phyloP scores from a whole-genome alignment of 2,113 vertebrate genomes.

The Oryzias curvinotus region DNA sequence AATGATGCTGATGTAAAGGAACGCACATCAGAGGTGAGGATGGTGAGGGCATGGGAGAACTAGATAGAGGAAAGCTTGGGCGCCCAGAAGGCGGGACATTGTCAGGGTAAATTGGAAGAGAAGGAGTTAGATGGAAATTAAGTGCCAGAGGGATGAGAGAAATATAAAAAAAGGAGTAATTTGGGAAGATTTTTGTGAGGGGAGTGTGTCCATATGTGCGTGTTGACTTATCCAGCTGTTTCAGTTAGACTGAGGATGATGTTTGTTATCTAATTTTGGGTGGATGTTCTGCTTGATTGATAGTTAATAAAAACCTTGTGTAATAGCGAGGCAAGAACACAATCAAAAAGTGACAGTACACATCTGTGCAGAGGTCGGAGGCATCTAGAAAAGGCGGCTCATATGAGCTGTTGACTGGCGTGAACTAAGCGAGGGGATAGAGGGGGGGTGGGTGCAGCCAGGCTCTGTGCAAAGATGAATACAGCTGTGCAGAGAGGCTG shows the following conservation, averaged over 20 bases:
- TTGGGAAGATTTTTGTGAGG: constrained; percentile 3
- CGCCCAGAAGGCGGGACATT: constrained; percentile 42
- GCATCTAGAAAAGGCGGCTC: not conserved
- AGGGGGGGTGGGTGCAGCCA: constrained; percentile 22
- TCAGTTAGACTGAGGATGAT: not conserved
- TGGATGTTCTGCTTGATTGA: no score
- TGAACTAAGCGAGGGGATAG: constrained; percentile 3
- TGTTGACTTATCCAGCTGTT: not conserved
- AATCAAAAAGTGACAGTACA: no score
- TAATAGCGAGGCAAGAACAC: no score
- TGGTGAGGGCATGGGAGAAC: constrained; percentile 15
- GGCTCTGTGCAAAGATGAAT: constrained; percentile 48
- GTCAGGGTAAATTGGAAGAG: constrained; percentile 32
- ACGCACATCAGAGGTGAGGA: constrained; percentile 21
- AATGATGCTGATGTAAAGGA: constrained; percentile 41
- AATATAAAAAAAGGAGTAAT: not conserved
- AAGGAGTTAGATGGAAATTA: constrained; percentile 33
- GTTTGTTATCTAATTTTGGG: not conserved
- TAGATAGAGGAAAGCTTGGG: constrained; percentile 16
- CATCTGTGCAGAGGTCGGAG: no score
- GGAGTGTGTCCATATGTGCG: not conserved
- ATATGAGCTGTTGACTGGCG: constrained; percentile 48
- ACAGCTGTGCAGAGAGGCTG: constrained; percentile 53
- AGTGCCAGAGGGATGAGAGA: constrained; percentile 16
- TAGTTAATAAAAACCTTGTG: no score